Evolutionary conservation across 2,888 invertebrate species (phyloP).

Genomic region (Himalopsyche kuldschensis): DNA sequence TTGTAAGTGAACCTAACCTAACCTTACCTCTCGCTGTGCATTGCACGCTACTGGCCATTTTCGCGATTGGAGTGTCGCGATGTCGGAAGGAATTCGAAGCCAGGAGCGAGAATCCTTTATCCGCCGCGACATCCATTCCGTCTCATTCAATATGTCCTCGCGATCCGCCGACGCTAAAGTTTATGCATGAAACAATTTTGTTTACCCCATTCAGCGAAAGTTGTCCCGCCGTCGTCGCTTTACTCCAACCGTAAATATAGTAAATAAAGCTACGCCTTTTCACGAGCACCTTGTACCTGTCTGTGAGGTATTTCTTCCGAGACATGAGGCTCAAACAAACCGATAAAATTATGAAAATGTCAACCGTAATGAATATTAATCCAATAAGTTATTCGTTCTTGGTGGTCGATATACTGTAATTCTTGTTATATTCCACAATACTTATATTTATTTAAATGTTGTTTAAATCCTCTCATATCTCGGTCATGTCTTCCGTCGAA

Average conservation of each 20-base stretch:
- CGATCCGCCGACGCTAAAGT: constrained; percentile 11
- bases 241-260: not conserved
- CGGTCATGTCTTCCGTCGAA: no score
- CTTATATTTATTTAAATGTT: no score
- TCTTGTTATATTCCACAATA: no score
- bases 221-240: not conserved
- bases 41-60: no score
- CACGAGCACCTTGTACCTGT: constrained; percentile 16
- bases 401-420: not conserved
- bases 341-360: constrained; percentile 27
- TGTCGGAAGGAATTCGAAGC: not conserved
- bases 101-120: not conserved
- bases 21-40: no score
- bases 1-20: no score
- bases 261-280: not conserved
- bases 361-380: constrained; percentile 14
- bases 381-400: not conserved
- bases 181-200: constrained; percentile 28
- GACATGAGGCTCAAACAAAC: constrained; percentile 9
- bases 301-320: constrained; percentile 24
- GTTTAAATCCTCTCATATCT: no score
- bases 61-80: not conserved
- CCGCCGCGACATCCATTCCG: constrained; percentile 5
- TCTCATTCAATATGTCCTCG: constrained; percentile 20
- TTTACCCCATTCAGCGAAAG: constrained; percentile 32